Base-by-base conservation (phyloP, 37 sponge, comb jelly and placozoan genomes). In the Geodia barretti region DNA sequence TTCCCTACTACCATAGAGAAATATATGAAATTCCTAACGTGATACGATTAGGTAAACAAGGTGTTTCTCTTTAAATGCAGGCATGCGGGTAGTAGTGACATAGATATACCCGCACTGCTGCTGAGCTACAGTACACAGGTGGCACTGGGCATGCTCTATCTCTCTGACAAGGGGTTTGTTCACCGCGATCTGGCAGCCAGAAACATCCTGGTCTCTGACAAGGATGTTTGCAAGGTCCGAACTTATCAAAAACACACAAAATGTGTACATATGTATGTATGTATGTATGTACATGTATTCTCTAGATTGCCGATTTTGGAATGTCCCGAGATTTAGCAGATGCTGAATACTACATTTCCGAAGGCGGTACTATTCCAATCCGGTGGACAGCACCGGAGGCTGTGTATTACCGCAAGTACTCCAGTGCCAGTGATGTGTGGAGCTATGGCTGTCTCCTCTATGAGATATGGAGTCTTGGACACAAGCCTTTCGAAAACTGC, bases 351-450 rank as follows among this genome's bases (percentile, higher is more conserved):
- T 79, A 79, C 61, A 32, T 79, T 1, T 79, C 79, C 4, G 35
- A 61, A 30, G 79, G 79, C 21, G 79, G 79, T 19, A 19, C 63
- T 9, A 78, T 78, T 62, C 79, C 79, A 1, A 65, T 64, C 3
- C 59, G 37, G 41, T 79, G 79, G 79, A 79, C 79, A 29, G 40
- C 79, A 39, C 79, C 79, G 4, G 79, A 79, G 42, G 79, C 64
- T 8, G 61, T 79, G 7, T 65, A 67, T 68, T 79, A 79, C 68
- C 28, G 61, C 26, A 79, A 79, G 43, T 79, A 79, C 79, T 79
- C 79, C 43, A 67, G 35, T 40, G 66, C 64, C 68, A 79, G 79
- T 32, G 79, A 79, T 64, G 79, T 79, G 41, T 79, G 79, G 79
- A 79, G 79, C 79, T 79, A 79, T 65, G 79, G 79, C 23, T 40